These are phyloP conservation scores for Graphium colonna DNA, from an alignment of 2,888 invertebrate species.

Conservation along the genomic window DNA sequence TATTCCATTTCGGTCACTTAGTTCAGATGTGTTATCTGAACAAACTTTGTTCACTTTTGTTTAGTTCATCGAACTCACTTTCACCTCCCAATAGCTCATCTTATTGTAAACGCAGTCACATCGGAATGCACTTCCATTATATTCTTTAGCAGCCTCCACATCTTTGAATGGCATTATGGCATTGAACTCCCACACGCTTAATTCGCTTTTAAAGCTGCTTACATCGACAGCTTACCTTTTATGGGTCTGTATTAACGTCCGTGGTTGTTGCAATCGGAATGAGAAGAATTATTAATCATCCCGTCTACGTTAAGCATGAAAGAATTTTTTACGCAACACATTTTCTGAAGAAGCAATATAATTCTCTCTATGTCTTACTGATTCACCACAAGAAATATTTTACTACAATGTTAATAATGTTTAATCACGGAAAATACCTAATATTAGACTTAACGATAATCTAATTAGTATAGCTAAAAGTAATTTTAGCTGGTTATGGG, in stretches of 20 bases:
- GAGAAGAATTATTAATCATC: no score
- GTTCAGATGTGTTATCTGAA: conserved; percentile 18
- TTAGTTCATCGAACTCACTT: conserved; percentile 78
- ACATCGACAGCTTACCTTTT: conserved; percentile 3
- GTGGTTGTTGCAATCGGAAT: not conserved
- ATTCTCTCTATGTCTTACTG: no score
- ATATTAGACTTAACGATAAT: no score
- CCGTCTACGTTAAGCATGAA: no score
- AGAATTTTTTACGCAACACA: no score
- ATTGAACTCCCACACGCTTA: conserved; percentile 28
- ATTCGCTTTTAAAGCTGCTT: conserved; percentile 16
- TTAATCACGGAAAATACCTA: no score
- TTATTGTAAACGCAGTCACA: conserved; percentile 63
- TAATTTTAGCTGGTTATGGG: no score
- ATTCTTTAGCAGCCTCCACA: conserved; percentile 59
- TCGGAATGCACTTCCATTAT: conserved; percentile 70
- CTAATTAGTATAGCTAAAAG: no score
- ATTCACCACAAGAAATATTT: no score
- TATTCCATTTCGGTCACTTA: conserved; percentile 2
- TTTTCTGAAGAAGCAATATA: no score
- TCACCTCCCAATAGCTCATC: conserved; percentile 54
- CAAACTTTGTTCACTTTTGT: conserved; percentile 63
- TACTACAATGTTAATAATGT: no score
- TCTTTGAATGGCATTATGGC: conserved; percentile 43
- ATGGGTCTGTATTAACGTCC: not conserved